These are phyloP conservation scores for Cryptosula pallasiana DNA, from an alignment of 2,888 invertebrate species.

Conservation along the genomic window DNA sequence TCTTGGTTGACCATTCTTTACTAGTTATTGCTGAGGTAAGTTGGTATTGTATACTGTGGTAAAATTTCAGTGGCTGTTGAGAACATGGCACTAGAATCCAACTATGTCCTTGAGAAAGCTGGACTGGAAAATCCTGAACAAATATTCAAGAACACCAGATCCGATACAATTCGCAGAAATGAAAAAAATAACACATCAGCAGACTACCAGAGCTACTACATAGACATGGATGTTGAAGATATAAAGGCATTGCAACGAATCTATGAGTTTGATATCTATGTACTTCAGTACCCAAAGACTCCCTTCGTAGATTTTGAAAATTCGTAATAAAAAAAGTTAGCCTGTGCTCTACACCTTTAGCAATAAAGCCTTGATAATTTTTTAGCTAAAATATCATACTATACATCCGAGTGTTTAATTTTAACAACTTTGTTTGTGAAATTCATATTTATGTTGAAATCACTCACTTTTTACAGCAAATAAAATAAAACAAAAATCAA, in stretches of 20 bases:
- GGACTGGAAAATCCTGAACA: neutral
- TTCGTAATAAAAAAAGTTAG: no score
- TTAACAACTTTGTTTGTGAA: no score
- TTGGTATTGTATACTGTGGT: no score
- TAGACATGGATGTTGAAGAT: neutral
- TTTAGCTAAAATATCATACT: no score
- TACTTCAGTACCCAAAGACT: slow-evolving; percentile 1
- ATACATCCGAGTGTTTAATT: no score
- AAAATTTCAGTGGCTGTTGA: neutral
- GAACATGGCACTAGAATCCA: slow-evolving; percentile 9
- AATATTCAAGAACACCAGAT: neutral
- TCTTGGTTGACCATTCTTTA: no score
- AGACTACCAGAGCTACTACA: slow-evolving; percentile 15
- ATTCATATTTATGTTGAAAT: no score
- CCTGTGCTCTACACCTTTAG: no score
- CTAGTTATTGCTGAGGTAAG: no score
- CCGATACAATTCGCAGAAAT: neutral
- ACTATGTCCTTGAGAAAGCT: neutral
- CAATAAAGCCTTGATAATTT: no score
- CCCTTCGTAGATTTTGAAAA: slow-evolving; percentile 21
- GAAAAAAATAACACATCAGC: neutral
- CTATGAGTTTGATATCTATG: neutral
- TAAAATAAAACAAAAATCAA: no score
- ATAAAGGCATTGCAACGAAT: neutral
- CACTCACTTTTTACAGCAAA: no score